Evolutionary conservation across 1,140 invertebrate species (phyloP).

Genomic region (Drosophila pruinosa): DNA sequence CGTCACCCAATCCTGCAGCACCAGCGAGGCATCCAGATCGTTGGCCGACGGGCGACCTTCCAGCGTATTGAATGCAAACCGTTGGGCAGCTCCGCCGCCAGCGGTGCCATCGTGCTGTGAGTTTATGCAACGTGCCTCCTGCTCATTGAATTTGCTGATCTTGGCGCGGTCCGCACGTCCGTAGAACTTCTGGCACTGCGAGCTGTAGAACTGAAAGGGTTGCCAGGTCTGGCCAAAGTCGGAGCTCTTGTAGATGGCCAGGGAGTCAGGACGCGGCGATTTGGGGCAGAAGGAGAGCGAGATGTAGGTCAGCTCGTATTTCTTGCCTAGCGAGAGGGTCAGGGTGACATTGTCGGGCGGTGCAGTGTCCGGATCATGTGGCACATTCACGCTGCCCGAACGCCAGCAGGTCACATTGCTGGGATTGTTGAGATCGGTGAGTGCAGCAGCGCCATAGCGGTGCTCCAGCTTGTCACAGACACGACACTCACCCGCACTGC

Average conservation of each 20-base stretch:
- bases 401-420: conserved; percentile 99
- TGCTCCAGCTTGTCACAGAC: conserved; percentile 93
- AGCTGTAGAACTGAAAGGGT: conserved; percentile 97
- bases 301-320: conserved; percentile 99
- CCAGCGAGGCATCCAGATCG: conserved; percentile 97
- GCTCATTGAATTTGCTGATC: conserved; percentile 97
- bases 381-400: conserved; percentile 92
- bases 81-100: conserved; percentile 84
- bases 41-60: conserved; percentile 97
- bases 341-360: conserved; percentile 96
- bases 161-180: conserved; percentile 91
- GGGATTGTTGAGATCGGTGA: conserved; percentile 98
- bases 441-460: conserved; percentile 85
- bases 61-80: conserved; percentile 97
- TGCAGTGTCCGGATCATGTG: conserved; percentile 86
- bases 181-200: conserved; percentile 94
- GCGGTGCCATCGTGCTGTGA: conserved; percentile 86
- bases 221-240: conserved; percentile 97
- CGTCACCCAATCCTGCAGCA: conserved; percentile 99
- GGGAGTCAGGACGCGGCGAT: conserved; percentile 95
- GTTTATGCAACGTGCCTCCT: conserved; percentile 96
- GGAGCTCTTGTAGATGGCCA: conserved; percentile 98
- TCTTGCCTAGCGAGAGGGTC: conserved; percentile 96
- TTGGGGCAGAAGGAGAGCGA: conserved; percentile 97
- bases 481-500: conserved; percentile 88